Percentiles rank a stretch among this genome's conserved stretches.
phyloP scores from a whole-genome alignment of 2,797 vertebrate genomes.

The Podargus strigoides region DNA sequence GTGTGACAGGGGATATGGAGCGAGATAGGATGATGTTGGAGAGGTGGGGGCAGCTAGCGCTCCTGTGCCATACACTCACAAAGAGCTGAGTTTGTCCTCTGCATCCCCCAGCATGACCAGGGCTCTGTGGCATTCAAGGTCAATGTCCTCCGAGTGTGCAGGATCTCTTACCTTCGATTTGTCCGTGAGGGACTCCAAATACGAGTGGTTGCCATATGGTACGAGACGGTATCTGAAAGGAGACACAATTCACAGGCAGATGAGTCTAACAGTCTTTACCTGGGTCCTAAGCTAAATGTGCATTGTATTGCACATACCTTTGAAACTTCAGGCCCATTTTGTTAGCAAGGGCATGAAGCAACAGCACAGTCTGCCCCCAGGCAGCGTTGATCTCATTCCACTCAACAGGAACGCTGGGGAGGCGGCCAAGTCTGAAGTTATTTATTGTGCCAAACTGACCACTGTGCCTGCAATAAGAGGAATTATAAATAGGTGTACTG shows the following conservation, averaged over 20 bases:
- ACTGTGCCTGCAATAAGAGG: conserved; percentile 84
- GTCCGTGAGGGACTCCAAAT: conserved; percentile 93
- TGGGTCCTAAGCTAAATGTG: rapidly evolving
- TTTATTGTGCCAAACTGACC: conserved; percentile 99
- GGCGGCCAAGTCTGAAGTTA: conserved; percentile 94
- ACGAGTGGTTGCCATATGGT: conserved; percentile 97
- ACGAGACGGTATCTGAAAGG: conserved; percentile 90
- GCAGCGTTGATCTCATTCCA: conserved; percentile 99
- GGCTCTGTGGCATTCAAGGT: background rate
- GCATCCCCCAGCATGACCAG: rapidly evolving
- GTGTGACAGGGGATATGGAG: rapidly evolving
- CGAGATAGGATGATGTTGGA: rapidly evolving
- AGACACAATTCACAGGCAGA: background rate
- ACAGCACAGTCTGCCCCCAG: conserved; percentile 96
- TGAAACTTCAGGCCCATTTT: conserved; percentile 97
- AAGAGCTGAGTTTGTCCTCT: background rate
- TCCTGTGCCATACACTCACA: background rate
- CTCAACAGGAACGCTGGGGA: conserved; percentile 96
- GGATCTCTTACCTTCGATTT: conserved; percentile 84
- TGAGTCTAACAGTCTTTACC: background rate
- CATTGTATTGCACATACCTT: conserved; percentile 74
- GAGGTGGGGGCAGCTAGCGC: background rate
- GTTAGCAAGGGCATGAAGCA: conserved; percentile 94
- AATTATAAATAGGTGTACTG: background rate
- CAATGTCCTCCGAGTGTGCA: rapidly evolving